Percentiles rank a stretch among this genome's conserved stretches.
These are phyloP conservation scores for Anabas testudineus DNA, from an alignment of 2,797 vertebrate genomes.

Conservation along the genomic window DNA sequence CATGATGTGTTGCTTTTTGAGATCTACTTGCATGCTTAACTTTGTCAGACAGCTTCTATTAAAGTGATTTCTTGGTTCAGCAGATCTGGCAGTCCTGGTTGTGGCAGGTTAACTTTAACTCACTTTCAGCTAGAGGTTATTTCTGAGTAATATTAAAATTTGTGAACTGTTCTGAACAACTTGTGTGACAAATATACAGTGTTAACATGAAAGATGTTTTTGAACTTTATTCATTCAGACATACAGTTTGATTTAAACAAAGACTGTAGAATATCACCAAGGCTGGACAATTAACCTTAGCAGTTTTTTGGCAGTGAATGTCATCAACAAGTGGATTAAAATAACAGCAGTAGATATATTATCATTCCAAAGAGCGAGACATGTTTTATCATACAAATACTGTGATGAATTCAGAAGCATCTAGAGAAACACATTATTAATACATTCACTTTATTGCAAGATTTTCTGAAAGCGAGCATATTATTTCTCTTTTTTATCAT, in stretches of 20 bases:
- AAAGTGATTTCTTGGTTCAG: no score
- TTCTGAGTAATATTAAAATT: no score
- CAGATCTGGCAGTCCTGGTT: no score
- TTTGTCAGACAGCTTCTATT: no score
- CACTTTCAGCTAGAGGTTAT: no score
- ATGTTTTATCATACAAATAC: slow-evolving; percentile 58
- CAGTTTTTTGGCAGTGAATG: slow-evolving; percentile 71
- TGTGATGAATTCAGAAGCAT: slow-evolving; percentile 61
- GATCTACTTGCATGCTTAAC: no score
- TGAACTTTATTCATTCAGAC: slow-evolving; percentile 64
- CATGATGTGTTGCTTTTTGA: no score
- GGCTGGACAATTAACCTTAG: slow-evolving; percentile 34
- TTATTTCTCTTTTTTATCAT: slow-evolving; percentile 63
- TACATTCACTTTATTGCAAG: slow-evolving; percentile 87
- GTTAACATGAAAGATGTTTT: no score
- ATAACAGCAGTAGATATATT: slow-evolving; percentile 42
- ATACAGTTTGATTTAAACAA: slow-evolving; percentile 58
- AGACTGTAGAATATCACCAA: slow-evolving; percentile 49
- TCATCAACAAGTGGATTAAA: slow-evolving; percentile 48
- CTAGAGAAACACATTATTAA: slow-evolving; percentile 70
- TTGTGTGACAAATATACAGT: no score
- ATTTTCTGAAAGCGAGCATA: slow-evolving; percentile 82
- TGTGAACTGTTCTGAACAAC: no score
- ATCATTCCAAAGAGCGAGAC: slow-evolving; percentile 51
- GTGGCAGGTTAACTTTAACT: no score